Percentiles rank a stretch among this genome's conserved stretches.
phyloP scores from a whole-genome alignment of 2,113 vertebrate species.

The Nymphicus hollandicus region DNA sequence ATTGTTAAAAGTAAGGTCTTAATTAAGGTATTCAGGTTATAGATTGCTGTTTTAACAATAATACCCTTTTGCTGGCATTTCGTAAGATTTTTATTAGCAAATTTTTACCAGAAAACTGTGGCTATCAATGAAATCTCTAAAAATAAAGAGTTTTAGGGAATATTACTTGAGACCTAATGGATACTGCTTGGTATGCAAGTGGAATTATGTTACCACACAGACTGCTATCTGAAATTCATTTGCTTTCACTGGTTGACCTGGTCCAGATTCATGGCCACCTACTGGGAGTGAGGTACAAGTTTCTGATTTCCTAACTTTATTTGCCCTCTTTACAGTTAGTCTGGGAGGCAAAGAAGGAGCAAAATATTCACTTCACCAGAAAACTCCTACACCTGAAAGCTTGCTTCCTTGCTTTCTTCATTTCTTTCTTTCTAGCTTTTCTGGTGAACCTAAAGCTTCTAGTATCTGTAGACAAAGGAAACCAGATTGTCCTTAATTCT shows the following conservation, averaged over 20 bases:
- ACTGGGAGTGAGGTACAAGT: not conserved
- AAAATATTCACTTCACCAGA: not conserved
- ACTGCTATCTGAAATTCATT: not conserved
- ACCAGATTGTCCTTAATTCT: not conserved
- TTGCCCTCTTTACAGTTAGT: not conserved
- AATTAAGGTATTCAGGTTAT: not conserved
- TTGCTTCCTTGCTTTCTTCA: not conserved
- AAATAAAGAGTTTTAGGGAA: not conserved
- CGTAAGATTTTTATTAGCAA: not conserved
- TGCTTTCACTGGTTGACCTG: not conserved
- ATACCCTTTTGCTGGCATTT: not conserved
- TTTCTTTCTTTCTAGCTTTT: not conserved
- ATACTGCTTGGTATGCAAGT: not conserved
- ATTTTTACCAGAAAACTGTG: not conserved
- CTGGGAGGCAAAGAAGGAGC: not conserved
- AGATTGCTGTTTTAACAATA: not conserved
- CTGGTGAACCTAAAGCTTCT: not conserved
- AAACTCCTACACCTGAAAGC: not conserved
- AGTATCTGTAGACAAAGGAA: not conserved
- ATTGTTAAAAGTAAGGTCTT: not conserved
- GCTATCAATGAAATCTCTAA: not conserved
- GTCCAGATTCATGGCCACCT: not conserved
- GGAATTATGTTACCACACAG: not conserved
- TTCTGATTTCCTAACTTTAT: not conserved
- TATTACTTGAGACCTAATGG: not conserved